Percentiles rank a stretch among this genome's conserved stretches.
phyloP scores from a whole-genome alignment of 2,797 vertebrate species.

The Thalassophryne amazonica region DNA sequence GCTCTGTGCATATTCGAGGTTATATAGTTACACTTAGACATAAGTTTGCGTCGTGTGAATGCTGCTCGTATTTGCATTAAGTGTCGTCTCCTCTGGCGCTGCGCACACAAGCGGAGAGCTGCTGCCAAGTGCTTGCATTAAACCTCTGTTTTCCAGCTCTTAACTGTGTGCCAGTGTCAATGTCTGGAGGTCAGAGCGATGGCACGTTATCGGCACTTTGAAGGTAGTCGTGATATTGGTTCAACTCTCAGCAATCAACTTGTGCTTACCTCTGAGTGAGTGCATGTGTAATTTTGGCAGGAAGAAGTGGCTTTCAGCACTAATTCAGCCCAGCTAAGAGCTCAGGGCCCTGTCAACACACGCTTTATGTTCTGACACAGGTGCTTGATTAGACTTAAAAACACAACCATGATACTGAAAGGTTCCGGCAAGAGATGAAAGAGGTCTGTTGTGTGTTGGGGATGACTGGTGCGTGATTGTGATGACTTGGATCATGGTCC shows the following conservation, averaged over 20 bases:
- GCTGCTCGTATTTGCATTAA: constrained; percentile 10
- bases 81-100: background rate
- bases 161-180: constrained; percentile 4
- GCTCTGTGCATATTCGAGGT: constrained; percentile 26
- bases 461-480: background rate
- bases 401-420: constrained; percentile 29
- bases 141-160: background rate
- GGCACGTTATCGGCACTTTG: constrained; percentile 13
- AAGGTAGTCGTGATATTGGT: constrained; percentile 21
- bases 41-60: constrained; percentile 32
- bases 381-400: constrained; percentile 62
- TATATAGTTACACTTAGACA: constrained; percentile 37
- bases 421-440: constrained; percentile 19
- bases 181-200: constrained; percentile 2
- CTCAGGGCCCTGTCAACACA: constrained; percentile 60
- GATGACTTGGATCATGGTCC: constrained; percentile 7
- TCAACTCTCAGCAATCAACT: constrained; percentile 37
- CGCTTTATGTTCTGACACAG: constrained; percentile 58
- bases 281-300: constrained; percentile 57
- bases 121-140: background rate
- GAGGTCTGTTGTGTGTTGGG: constrained; percentile 7
- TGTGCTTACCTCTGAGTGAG: constrained; percentile 52
- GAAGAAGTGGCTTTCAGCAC: constrained; percentile 70
- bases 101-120: background rate
- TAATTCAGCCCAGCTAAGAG: constrained; percentile 56